Evolutionary conservation across 2,888 invertebrate species (phyloP).

Genomic region (Lasioglossum figueresi): DNA sequence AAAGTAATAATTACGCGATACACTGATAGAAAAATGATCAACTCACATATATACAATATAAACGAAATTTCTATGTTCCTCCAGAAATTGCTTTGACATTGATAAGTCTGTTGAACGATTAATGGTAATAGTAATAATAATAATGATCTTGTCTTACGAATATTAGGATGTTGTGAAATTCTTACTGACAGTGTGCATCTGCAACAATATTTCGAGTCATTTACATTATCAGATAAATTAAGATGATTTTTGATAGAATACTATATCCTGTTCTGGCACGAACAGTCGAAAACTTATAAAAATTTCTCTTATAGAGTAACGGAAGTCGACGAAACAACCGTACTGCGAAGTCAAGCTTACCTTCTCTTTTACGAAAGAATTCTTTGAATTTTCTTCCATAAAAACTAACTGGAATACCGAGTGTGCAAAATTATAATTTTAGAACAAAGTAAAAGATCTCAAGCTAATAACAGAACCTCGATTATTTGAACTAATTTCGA

Average conservation of each 20-base stretch:
- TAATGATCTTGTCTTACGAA: neutral
- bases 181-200: neutral
- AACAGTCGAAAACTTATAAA: neutral
- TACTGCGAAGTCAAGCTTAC: conserved; percentile 95
- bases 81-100: neutral
- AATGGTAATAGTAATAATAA: neutral
- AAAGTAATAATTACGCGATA: neutral
- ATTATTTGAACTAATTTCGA: conserved; percentile 19
- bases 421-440: conserved; percentile 24
- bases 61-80: neutral
- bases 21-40: neutral
- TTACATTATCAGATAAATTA: neutral
- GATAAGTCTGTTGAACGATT: neutral
- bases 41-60: neutral
- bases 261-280: neutral
- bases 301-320: conserved; percentile 85
- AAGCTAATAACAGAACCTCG: conserved; percentile 9
- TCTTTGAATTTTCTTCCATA: conserved; percentile 85
- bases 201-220: neutral
- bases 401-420: neutral
- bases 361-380: conserved; percentile 98
- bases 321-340: conserved; percentile 91
- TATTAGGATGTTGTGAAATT: neutral
- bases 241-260: neutral
- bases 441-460: conserved; percentile 11